Evolutionary conservation across 2,888 invertebrate species (phyloP).

Genomic region (Labia minor): DNA sequence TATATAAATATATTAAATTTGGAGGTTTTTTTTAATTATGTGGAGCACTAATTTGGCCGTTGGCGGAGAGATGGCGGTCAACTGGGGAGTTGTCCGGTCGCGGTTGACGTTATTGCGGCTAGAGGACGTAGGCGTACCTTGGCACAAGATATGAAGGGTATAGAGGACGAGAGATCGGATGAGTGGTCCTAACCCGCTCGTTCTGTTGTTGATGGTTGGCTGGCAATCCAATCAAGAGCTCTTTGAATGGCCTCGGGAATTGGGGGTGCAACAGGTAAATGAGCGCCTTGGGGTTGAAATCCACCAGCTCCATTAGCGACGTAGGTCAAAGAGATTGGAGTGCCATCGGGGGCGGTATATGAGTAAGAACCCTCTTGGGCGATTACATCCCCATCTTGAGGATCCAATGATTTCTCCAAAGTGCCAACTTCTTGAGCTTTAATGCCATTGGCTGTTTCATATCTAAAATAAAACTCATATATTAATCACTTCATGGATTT

Average conservation of each 20-base stretch:
- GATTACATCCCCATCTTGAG: constrained; percentile 22
- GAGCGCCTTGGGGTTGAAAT: constrained; percentile 47
- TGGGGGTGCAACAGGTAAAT: constrained; percentile 72
- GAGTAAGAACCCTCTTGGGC: constrained; percentile 22
- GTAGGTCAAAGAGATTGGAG: constrained; percentile 24
- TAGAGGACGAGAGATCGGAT: neutral
- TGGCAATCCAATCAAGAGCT: constrained; percentile 53
- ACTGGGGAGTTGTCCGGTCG: too few relatives aligned
- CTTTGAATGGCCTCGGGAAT: constrained; percentile 62
- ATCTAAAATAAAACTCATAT: constrained; percentile 19
- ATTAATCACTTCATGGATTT: too few relatives aligned
- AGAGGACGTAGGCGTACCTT: neutral
- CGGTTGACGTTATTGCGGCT: neutral
- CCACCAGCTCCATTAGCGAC: constrained; percentile 27
- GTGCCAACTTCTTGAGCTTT: constrained; percentile 24
- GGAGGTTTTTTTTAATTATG: neutral
- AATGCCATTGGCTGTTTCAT: constrained; percentile 24
- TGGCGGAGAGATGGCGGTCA: too few relatives aligned
- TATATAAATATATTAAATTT: neutral
- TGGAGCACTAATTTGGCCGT: neutral
- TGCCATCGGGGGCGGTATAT: constrained; percentile 22
- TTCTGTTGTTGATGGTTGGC: constrained; percentile 46
- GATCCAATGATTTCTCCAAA: constrained; percentile 20
- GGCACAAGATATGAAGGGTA: neutral
- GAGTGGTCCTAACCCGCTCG: constrained; percentile 5